These are phyloP conservation scores for Datnioides undecimradiatus DNA, from an alignment of 2,113 vertebrate genomes.

Conservation along the genomic window DNA sequence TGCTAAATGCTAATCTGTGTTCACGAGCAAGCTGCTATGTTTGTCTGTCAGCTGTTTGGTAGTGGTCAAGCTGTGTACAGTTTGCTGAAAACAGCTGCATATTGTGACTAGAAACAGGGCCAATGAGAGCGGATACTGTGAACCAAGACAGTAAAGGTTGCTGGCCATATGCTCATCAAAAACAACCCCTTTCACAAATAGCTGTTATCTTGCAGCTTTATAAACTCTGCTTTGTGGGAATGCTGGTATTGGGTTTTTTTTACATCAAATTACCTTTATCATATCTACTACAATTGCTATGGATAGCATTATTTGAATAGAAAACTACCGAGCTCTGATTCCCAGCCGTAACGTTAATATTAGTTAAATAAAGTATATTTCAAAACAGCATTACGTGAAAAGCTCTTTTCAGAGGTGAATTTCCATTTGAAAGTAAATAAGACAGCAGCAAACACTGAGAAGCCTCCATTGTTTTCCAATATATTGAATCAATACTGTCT, in stretches of 20 bases:
- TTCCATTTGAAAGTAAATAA: slow-evolving; percentile 45
- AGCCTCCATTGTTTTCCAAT: slow-evolving; percentile 53
- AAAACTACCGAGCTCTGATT: background rate
- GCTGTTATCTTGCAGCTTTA: background rate
- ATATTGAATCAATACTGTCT: slow-evolving; percentile 57
- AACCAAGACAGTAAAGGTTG: too few relatives aligned
- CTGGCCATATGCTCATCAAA: too few relatives aligned
- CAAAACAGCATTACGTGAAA: background rate
- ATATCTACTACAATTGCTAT: background rate
- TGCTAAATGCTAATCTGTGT: background rate
- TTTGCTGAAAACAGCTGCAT: background rate
- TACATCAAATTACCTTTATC: too few relatives aligned
- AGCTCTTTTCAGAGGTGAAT: slow-evolving; percentile 3
- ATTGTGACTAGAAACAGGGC: background rate
- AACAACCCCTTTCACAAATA: background rate
- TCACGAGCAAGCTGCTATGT: too few relatives aligned
- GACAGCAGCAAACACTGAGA: slow-evolving; percentile 33
- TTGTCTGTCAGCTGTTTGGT: background rate
- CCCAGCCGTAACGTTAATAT: background rate
- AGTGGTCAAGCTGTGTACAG: too few relatives aligned
- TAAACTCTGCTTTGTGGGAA: background rate
- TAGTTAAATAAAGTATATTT: background rate
- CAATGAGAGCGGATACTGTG: too few relatives aligned
- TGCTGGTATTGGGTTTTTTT: background rate
- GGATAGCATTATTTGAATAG: too few relatives aligned